Conservation (phyloP, 2,888 invertebrate species). For the Pyralis farinalis region DNA sequence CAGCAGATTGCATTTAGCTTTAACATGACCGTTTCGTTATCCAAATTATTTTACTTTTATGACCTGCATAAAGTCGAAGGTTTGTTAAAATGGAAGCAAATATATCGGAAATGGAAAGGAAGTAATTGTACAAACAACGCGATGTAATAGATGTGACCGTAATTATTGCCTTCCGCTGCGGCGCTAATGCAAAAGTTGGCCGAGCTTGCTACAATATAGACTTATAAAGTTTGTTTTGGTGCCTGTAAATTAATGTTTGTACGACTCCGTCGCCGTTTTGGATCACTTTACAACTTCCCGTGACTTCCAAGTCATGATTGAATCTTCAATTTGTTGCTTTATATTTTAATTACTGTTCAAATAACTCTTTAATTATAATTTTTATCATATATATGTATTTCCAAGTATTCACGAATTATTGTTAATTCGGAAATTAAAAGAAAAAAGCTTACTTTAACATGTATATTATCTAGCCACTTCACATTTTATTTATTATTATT, state of each 20-base stretch:
- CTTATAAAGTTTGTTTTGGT: constrained; percentile 68
- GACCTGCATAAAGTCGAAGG: constrained; percentile 7
- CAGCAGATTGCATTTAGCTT: constrained; percentile 23
- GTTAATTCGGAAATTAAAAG: too few species aligned
- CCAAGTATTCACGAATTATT: too few species aligned
- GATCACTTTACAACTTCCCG: constrained; percentile 37
- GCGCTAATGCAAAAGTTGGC: constrained; percentile 72
- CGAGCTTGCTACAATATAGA: constrained; percentile 49
- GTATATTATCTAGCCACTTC: too few species aligned
- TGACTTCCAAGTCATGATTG: constrained; percentile 22
- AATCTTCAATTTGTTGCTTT: constrained; percentile 20
- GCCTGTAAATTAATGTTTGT: constrained; percentile 74
- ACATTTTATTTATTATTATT: too few species aligned
- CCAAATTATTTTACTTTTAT: constrained; percentile 2
- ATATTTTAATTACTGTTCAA: constrained; percentile 7
- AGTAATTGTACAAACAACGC: constrained; percentile 32
- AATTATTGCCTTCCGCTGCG: constrained; percentile 47
- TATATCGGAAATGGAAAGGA: constrained; percentile 34
- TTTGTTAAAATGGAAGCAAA: constrained; percentile 19
- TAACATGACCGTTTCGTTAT: constrained; percentile 5
- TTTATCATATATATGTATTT: background rate
- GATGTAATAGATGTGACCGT: constrained; percentile 56
- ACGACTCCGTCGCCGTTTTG: constrained; percentile 51
- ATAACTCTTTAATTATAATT: background rate
- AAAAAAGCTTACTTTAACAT: too few species aligned